phyloP scores from a whole-genome alignment of 2,113 vertebrate genomes.

The Pterocles orientalis region DNA sequence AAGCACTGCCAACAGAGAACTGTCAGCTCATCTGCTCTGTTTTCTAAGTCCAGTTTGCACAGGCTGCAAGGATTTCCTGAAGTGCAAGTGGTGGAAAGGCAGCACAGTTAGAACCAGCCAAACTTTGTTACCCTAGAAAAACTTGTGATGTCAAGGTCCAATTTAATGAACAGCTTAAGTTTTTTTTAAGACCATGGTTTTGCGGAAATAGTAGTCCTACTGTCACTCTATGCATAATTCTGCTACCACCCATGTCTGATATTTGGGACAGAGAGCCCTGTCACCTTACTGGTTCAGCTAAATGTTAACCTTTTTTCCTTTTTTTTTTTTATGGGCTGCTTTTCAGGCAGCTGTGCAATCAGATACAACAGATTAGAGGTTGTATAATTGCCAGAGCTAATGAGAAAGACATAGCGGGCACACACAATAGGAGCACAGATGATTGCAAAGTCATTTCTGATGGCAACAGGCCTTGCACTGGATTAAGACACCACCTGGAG shows the following conservation, averaged over 20 bases:
- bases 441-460: background rate
- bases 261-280: background rate
- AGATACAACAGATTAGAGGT: background rate
- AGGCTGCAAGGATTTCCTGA: background rate
- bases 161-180: background rate
- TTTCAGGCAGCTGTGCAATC: background rate
- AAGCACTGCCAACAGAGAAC: background rate
- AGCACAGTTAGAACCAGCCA: background rate
- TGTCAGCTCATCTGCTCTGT: background rate
- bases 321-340: background rate
- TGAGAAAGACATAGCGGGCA: background rate
- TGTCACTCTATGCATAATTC: background rate
- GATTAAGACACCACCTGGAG: background rate
- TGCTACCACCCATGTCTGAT: background rate
- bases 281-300: background rate
- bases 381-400: background rate
- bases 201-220: too few species aligned
- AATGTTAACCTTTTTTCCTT: background rate
- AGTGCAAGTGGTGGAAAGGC: background rate
- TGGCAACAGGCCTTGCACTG: background rate
- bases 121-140: background rate
- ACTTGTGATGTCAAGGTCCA: background rate
- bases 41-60: background rate
- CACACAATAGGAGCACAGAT: background rate
- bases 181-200: background rate